Percentiles rank a stretch among this genome's conserved stretches.
phyloP scores from a whole-genome alignment of 1,140 invertebrate species.

The Sycophaga agraensis region DNA sequence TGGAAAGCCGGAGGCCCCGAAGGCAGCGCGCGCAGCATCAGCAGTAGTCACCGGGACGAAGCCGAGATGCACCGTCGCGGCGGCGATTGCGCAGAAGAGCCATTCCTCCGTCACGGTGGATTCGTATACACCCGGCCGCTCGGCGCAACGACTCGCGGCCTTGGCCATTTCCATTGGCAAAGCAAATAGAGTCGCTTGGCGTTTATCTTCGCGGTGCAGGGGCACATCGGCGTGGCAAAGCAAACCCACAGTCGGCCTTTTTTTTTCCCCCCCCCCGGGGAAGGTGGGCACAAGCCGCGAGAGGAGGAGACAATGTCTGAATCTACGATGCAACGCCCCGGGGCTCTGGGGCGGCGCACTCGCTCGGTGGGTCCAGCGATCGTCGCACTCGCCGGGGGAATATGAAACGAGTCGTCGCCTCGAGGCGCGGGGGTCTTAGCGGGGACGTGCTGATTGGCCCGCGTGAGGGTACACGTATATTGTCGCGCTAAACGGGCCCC shows the following conservation, averaged over 20 bases:
- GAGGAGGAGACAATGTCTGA: too few species aligned
- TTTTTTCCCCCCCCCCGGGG: too few species aligned
- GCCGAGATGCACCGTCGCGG: background rate
- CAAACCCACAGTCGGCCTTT: too few species aligned
- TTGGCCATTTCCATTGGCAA: too few species aligned
- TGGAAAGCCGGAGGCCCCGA: background rate
- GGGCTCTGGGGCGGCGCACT: too few species aligned
- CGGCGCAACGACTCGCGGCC: conserved; percentile 1
- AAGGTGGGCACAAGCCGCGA: too few species aligned
- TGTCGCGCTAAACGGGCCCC: conserved; percentile 38
- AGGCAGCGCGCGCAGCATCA: too few species aligned
- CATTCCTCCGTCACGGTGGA: conserved; percentile 6
- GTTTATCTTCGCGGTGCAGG: background rate
- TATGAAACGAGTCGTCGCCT: background rate
- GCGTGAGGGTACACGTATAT: conserved; percentile 48
- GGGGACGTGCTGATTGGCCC: conserved; percentile 46
- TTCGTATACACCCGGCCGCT: background rate
- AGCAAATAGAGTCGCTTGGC: too few species aligned
- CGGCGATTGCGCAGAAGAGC: conserved; percentile 7
- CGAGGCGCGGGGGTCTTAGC: conserved; percentile 31
- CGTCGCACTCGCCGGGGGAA: too few species aligned
- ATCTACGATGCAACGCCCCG: background rate
- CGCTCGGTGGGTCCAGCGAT: too few species aligned
- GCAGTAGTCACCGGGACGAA: too few species aligned
- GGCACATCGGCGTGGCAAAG: background rate